These are phyloP conservation scores for Willisornis vidua DNA, from an alignment of 2,113 vertebrate species.

Conservation along the genomic window DNA sequence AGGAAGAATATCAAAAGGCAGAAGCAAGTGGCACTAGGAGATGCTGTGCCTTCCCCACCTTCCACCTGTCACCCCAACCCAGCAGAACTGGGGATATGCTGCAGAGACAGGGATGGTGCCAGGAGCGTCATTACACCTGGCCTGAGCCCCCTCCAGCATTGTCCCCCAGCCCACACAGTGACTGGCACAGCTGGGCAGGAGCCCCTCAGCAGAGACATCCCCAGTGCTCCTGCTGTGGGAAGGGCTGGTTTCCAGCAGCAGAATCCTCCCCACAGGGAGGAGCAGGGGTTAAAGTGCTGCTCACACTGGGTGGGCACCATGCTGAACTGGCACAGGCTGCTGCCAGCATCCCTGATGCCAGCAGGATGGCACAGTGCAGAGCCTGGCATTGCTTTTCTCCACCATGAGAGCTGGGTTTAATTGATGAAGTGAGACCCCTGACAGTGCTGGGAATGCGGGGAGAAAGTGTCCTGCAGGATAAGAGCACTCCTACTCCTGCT, in stretches of 20 bases:
- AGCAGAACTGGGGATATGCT: neutral
- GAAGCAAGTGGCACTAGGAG: neutral
- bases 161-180: fast-evolving
- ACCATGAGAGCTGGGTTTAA: neutral
- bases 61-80: neutral
- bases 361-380: neutral
- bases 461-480: neutral
- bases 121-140: fast-evolving
- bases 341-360: neutral
- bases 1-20: neutral
- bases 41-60: neutral
- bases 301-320: fast-evolving
- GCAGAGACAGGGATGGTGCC: neutral
- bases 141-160: neutral
- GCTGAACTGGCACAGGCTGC: fast-evolving
- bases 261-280: fast-evolving
- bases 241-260: neutral
- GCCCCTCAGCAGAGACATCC: neutral
- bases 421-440: neutral
- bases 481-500: neutral
- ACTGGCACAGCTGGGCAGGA: neutral
- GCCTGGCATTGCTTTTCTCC: neutral
- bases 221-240: fast-evolving
- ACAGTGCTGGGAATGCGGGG: neutral
- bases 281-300: neutral